Percentiles rank a stretch among this genome's conserved stretches.
Conservation (phyloP, 2,113 vertebrate species). For the Pterocles burchelli region DNA sequence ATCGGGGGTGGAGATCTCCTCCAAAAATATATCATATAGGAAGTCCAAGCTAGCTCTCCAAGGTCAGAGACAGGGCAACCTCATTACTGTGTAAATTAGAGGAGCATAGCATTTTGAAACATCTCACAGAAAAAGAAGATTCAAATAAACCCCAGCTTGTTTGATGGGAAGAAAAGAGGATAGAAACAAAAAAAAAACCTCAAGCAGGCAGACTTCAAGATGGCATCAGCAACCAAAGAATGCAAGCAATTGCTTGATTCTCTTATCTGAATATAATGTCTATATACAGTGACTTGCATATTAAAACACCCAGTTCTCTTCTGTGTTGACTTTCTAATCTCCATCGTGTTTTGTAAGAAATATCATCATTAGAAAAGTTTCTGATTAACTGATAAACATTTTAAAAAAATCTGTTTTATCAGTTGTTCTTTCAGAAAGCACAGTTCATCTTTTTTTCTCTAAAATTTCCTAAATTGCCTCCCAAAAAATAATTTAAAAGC, state of each 20-base stretch:
- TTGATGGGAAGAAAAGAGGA: not conserved
- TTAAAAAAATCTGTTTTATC: not conserved
- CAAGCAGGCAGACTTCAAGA: not conserved
- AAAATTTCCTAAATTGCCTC: not conserved
- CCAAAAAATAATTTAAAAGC: not conserved
- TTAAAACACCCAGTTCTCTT: not conserved
- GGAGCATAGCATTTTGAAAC: not conserved
- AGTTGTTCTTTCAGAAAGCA: not conserved
- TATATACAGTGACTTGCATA: not conserved
- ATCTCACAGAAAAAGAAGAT: not conserved
- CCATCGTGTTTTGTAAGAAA: not conserved
- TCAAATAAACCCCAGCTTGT: not conserved
- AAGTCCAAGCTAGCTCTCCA: slow-evolving; percentile 10
- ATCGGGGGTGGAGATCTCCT: not conserved
- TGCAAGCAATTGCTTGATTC: not conserved
- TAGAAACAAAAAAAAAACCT: not conserved
- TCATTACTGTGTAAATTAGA: slow-evolving; percentile 42
- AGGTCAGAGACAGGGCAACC: slow-evolving; percentile 47
- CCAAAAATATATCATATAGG: slow-evolving; percentile 34
- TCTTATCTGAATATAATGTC: not conserved
- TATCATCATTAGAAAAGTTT: not conserved
- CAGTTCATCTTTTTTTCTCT: not conserved
- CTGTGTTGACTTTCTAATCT: not conserved
- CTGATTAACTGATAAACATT: not conserved
- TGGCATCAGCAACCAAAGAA: not conserved